Conservation (phyloP, 2,797 vertebrate species). For the Sphenopsis melanotis region DNA sequence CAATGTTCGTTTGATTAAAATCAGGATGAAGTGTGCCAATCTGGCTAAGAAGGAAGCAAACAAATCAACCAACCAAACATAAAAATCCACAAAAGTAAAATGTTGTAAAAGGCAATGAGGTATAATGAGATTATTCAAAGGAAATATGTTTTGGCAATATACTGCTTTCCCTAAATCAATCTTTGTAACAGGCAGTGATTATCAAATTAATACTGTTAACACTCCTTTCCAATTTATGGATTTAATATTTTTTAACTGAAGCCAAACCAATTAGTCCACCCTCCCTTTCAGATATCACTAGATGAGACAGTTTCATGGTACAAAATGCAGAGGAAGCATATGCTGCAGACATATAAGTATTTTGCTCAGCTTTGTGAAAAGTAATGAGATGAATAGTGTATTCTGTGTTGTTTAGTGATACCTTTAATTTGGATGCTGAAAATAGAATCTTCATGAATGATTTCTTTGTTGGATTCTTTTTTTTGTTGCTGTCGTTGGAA, state of each 20-base stretch:
- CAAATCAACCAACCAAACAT: fast-evolving
- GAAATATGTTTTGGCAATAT: not conserved
- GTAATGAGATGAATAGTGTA: not conserved
- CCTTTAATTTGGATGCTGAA: not conserved
- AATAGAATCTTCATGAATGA: not conserved
- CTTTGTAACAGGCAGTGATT: not conserved
- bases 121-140: not conserved
- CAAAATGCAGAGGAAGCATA: not conserved
- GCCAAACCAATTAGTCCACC: not conserved
- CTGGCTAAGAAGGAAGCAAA: not conserved
- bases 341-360: not conserved
- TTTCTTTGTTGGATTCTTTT: not conserved
- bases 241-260: not conserved
- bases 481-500: not conserved
- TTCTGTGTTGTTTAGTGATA: not conserved
- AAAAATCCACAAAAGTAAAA: not conserved
- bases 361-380: not conserved
- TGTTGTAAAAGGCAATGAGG: not conserved
- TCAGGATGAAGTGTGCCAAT: fast-evolving
- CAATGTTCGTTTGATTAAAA: not conserved
- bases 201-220: not conserved
- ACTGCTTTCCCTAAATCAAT: not conserved
- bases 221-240: not conserved
- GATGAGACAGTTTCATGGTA: not conserved
- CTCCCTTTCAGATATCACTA: not conserved